Percentiles rank a stretch among this genome's conserved stretches.
These are phyloP conservation scores for Paramormyrops hopkinsi DNA, from an alignment of 2,797 vertebrate species.

Conservation along the genomic window DNA sequence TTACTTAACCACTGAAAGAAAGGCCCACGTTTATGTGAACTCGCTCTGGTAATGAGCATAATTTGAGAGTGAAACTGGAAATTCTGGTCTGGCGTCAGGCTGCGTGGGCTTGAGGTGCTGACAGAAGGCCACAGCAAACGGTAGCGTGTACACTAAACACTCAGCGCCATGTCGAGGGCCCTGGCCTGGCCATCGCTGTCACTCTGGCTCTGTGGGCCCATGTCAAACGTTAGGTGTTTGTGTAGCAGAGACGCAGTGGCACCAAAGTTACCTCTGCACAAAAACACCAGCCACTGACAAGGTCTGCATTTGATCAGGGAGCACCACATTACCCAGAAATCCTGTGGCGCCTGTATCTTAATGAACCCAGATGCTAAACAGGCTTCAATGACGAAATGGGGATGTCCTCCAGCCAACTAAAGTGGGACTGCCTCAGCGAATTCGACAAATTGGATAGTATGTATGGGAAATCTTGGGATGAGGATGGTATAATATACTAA, in stretches of 20 bases:
- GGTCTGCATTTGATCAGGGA: not conserved
- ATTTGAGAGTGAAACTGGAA: not conserved
- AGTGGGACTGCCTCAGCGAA: not conserved
- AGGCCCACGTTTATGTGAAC: constrained; percentile 1
- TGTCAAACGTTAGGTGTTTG: not conserved
- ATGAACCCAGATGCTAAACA: not conserved
- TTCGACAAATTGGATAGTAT: not conserved
- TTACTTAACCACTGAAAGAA: constrained; percentile 19
- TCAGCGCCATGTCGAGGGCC: not conserved
- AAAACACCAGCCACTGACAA: not conserved
- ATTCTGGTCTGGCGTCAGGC: not conserved
- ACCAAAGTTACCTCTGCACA: not conserved
- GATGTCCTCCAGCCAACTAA: not conserved
- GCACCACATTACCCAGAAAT: not conserved
- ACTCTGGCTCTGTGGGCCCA: not conserved
- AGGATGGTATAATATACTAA: not conserved
- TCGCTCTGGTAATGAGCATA: not conserved
- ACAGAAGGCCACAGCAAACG: not conserved
- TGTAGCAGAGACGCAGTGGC: not conserved
- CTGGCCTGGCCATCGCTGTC: not conserved
- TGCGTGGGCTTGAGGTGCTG: not conserved
- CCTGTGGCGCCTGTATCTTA: not conserved
- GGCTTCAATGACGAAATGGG: not conserved
- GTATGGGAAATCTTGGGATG: not conserved
- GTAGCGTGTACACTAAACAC: not conserved